phyloP scores from a whole-genome alignment of 2,113 vertebrate genomes.

The Gulo gulo region DNA sequence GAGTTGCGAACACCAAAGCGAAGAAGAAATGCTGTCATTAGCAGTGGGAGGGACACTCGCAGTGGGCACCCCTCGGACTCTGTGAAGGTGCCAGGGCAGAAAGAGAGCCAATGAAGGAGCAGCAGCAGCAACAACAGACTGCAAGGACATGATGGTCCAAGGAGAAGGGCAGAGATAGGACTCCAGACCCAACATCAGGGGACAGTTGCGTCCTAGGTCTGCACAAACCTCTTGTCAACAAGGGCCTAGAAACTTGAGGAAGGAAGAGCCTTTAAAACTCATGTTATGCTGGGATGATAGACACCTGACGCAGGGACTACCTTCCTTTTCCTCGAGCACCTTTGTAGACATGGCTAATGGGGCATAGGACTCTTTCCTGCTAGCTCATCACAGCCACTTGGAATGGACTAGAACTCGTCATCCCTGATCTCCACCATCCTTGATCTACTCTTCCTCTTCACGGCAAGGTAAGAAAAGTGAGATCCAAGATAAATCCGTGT shows the following conservation, averaged over 20 bases:
- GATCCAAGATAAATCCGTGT: background rate
- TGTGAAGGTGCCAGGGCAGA: background rate
- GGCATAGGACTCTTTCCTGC: background rate
- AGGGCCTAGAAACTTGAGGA: background rate
- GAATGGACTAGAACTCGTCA: background rate
- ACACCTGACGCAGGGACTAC: accelerated
- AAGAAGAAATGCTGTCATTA: constrained; percentile 12
- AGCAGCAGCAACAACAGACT: accelerated
- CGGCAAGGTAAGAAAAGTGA: constrained; percentile 5
- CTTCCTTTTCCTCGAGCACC: background rate
- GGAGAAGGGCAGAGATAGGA: background rate
- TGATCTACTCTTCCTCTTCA: background rate
- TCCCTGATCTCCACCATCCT: background rate
- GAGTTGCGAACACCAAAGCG: background rate
- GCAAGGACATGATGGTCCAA: background rate
- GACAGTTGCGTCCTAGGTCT: background rate
- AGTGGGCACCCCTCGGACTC: background rate
- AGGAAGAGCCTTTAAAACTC: background rate
- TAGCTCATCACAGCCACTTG: background rate
- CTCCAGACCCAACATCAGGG: background rate
- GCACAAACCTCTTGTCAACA: background rate
- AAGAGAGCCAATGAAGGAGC: background rate
- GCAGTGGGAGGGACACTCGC: background rate
- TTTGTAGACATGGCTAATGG: background rate
- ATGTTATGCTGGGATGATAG: background rate